Percentiles rank a stretch among this genome's conserved stretches.
These are phyloP conservation scores for Rhabdomys dilectus DNA, from an alignment of 2,113 vertebrate species.

Conservation along the genomic window DNA sequence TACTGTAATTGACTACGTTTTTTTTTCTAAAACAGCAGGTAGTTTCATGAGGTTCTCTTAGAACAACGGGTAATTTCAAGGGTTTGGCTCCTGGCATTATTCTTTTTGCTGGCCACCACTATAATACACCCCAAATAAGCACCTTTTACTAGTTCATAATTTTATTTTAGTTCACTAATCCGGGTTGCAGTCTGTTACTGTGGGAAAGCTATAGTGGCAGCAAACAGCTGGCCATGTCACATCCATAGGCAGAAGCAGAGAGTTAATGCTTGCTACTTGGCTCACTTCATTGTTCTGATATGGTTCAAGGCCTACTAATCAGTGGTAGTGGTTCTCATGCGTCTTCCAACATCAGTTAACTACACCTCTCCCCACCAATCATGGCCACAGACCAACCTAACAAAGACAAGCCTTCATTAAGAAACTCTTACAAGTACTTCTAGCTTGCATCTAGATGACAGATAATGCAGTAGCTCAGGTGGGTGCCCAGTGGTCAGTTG, in stretches of 20 bases:
- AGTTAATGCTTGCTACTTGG: not conserved
- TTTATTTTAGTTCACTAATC: not conserved
- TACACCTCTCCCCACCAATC: not conserved
- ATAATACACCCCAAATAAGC: not conserved
- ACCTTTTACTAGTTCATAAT: not conserved
- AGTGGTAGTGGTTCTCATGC: not conserved
- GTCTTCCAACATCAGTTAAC: not conserved
- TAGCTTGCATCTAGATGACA: too few relatives aligned
- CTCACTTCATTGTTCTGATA: too few relatives aligned
- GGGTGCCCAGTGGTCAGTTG: not conserved
- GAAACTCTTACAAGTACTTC: not conserved
- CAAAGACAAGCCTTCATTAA: too few relatives aligned
- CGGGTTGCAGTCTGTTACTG: too few relatives aligned
- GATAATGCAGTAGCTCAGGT: not conserved
- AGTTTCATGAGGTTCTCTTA: too few relatives aligned
- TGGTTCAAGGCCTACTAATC: not conserved
- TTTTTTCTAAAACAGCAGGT: too few relatives aligned
- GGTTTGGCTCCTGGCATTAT: too few relatives aligned
- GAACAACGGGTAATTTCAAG: too few relatives aligned
- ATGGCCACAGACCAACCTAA: not conserved
- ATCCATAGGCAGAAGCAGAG: not conserved
- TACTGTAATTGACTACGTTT: too few relatives aligned
- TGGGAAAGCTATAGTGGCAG: too few relatives aligned
- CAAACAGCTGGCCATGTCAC: too few relatives aligned
- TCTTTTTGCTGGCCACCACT: not conserved